Base-by-base conservation (phyloP, 2,888 invertebrate genomes). In the Drosophila sordidula region DNA sequence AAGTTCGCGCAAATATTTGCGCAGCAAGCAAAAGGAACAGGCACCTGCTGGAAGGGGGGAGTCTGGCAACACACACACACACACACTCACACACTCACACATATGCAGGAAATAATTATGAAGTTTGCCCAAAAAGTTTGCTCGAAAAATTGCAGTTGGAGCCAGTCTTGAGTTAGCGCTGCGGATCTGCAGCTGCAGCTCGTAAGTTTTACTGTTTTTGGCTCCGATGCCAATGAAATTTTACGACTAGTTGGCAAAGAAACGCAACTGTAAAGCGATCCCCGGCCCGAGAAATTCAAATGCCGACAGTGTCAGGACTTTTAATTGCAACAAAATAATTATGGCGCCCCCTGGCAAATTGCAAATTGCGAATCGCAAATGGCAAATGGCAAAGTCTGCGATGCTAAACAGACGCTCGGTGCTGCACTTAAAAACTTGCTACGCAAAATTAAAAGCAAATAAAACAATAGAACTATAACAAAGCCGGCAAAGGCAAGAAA, bases 301-400 rank as follows among this genome's bases (percentile, higher is more conserved):
- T 66, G 70, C 54, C 52, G 58, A 67, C 73, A 79, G 78, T 85
- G 80, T 82, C 85, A 78, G 70, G 85, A 83, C 80, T 85, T 78
- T 85, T 85, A 83, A 83, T 83, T 83, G 85, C 85, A 83, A 84
- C 87, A 79, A 82, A 86, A 86, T 84, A 85, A 85, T 85, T 85
- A 86, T 86, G 80, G 84, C 82, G 78, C 82, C 76, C 69, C 69
- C 54, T 64, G 79, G 79, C 73, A 80, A 82, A 77, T 64, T 63
- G 70, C 44, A 11, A 49, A n/a, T 56, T 25, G 58, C 61, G 36
- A 61, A 50, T 61, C 42, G 62, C 56, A 26, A 47, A 44, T 51
- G 26, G 46, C 46, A 44, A 59, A 64, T 61, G 72, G 63, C 62
- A 75, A 71, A 64, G 56, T 71, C 72, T 57, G 52, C 59, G 72